A percentile compares a stretch with the other conserved stretches of the same genome.
These are phyloP conservation scores for Serripes groenlandicus DNA, from an alignment of 2,888 invertebrate genomes.

Conservation along the genomic window DNA sequence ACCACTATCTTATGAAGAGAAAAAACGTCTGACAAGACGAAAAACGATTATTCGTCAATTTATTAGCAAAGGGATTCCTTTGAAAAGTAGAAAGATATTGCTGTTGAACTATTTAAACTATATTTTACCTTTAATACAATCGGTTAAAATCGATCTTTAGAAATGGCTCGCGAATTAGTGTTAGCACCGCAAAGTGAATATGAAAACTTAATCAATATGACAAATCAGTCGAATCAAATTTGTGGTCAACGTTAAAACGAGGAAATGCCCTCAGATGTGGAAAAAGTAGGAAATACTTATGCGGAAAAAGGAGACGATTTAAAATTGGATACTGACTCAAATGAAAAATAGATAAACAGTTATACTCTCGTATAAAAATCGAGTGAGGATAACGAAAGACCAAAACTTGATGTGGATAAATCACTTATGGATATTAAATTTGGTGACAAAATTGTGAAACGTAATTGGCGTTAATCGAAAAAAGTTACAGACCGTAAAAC, in stretches of 20 bases:
- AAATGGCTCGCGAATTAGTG: conserved; percentile 53
- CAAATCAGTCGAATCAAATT: conserved; percentile 24
- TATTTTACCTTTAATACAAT: conserved; percentile 37
- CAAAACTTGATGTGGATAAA: conserved; percentile 33
- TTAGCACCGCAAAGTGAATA: conserved; percentile 48
- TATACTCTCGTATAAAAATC: too few species aligned
- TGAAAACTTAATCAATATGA: conserved; percentile 11
- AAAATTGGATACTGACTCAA: not conserved
- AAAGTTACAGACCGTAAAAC: not conserved
- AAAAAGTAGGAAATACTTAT: too few species aligned
- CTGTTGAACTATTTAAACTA: conserved; percentile 26
- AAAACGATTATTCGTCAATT: conserved; percentile 55
- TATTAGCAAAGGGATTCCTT: conserved; percentile 34
- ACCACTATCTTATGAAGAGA: conserved; percentile 15
- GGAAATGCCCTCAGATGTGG: not conserved
- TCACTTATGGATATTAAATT: conserved; percentile 30
- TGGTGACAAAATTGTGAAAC: not conserved
- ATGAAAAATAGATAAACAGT: too few species aligned
- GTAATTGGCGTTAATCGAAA: not conserved
- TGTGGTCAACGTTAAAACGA: conserved; percentile 23
- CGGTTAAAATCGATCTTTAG: conserved; percentile 19
- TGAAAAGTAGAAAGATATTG: conserved; percentile 34
- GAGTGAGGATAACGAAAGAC: conserved; percentile 14
- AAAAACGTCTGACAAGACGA: conserved; percentile 36
- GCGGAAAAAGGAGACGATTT: not conserved